phyloP scores from a whole-genome alignment of 2,888 invertebrate genomes.

The Amiota mariae region DNA sequence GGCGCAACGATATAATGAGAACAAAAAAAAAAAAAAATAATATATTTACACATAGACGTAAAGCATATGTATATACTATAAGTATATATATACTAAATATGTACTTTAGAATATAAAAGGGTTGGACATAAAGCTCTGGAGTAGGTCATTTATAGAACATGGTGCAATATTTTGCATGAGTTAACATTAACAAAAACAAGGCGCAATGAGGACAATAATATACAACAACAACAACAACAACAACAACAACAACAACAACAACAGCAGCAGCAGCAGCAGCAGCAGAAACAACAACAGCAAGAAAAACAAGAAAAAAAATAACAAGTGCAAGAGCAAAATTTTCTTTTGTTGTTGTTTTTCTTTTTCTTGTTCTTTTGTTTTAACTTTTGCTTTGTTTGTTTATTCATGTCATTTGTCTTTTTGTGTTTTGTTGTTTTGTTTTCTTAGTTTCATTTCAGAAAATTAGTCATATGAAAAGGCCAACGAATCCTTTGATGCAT shows the following conservation, averaged over 20 bases:
- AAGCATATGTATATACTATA: too few species aligned
- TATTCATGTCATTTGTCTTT: too few species aligned
- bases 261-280: conserved; percentile 37
- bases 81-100: too few species aligned
- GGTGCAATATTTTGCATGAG: neutral
- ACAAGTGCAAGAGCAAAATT: conserved; percentile 40
- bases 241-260: conserved; percentile 26
- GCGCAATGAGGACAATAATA: conserved; percentile 12
- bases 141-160: neutral
- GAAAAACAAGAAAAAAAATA: neutral
- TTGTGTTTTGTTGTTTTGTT: neutral
- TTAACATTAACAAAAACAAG: neutral
- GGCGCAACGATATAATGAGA: neutral
- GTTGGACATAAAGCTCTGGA: neutral
- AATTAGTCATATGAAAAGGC: too few species aligned
- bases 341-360: neutral
- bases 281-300: conserved; percentile 36
- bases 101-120: too few species aligned
- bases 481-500: too few species aligned
- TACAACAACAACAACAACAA: neutral
- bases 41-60: too few species aligned
- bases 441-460: neutral
- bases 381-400: too few species aligned
- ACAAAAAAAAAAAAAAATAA: too few species aligned
- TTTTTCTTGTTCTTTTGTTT: neutral